A percentile compares a stretch with the other conserved stretches of the same genome.
phyloP scores from a whole-genome alignment of 2,113 vertebrate species.

The Apodemus speciosus region DNA sequence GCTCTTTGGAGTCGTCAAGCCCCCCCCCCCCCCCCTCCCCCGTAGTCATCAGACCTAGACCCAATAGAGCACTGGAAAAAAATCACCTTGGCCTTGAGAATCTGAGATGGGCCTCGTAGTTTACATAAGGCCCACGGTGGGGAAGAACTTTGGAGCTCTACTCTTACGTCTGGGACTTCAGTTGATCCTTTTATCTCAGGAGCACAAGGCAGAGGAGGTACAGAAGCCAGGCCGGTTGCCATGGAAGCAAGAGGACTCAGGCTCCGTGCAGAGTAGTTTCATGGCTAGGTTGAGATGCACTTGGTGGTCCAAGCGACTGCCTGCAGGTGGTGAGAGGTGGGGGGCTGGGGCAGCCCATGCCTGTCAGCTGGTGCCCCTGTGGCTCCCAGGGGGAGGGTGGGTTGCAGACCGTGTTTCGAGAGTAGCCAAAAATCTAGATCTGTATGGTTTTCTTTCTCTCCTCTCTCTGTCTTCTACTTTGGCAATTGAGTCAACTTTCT shows the following conservation, averaged over 20 bases:
- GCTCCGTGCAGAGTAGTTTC: neutral
- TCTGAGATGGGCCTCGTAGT: neutral
- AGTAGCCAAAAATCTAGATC: conserved; percentile 27
- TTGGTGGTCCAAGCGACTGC: neutral
- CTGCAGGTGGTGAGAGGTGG: neutral
- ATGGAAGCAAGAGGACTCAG: neutral
- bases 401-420: neutral
- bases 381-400: rapidly evolving
- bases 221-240: neutral
- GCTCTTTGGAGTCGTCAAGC: neutral
- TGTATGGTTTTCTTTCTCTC: neutral
- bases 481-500: neutral
- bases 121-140: neutral
- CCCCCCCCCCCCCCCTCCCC: too few species aligned
- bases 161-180: neutral
- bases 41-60: neutral
- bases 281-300: neutral
- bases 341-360: neutral
- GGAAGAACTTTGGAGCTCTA: neutral
- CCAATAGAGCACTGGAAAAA: neutral
- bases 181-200: neutral
- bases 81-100: neutral
- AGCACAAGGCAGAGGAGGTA: neutral
- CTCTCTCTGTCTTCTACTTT: neutral
- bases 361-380: neutral